Evolutionary conservation across 2,113 vertebrate genomes (phyloP), one percentile per base, ranked within the genome.

Genomic region (Oryzias melastigma): DNA sequence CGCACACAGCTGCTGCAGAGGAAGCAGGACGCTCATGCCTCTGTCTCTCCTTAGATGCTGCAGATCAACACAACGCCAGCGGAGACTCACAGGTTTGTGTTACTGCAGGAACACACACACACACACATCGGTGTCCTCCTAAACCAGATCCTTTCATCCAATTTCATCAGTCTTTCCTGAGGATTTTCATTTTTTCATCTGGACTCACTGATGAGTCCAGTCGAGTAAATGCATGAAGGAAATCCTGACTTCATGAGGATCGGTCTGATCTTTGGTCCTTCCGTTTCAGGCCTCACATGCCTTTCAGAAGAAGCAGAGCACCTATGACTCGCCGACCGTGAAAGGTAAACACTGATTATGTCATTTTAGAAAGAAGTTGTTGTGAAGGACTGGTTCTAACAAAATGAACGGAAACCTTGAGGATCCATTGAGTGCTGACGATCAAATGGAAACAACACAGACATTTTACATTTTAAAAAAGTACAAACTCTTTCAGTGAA

Each of bases 261-360:
- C 27, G 6, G 2, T 18, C n/a, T 47, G 46, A 47, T 17, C n/a
- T 18, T 7, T 3, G 12, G n/a, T 4, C 55, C 44, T 19, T 49
- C 10, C 14, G 29, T 41, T 71, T 14, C 89, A 95, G 93, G 91
- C 75, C 0, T 83, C 91, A 17, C 83, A 88, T 3, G 64, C 71
- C 25, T 89, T 93, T 81, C 95, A 96, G 68, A 93, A 94, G 91
- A 96, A 96, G 91, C 93, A 94, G 87, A 95, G 95, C 0, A 92
- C 93, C 48, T 96, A 90, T 47, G 90, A 93, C 6, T 87, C 94
- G 0, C 95, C 95, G 7, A 77, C 93, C 66, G 91, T 94, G 88
- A 95, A 95, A 97, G 95, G 95, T 98, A 95, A 90, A 64, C 27
- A 3, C 15, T n/a, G 7, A 18, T 8, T 35, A 12, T 35, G 7